Base-by-base conservation (phyloP, 2,888 invertebrate genomes). In the Tribolium freemani region DNA sequence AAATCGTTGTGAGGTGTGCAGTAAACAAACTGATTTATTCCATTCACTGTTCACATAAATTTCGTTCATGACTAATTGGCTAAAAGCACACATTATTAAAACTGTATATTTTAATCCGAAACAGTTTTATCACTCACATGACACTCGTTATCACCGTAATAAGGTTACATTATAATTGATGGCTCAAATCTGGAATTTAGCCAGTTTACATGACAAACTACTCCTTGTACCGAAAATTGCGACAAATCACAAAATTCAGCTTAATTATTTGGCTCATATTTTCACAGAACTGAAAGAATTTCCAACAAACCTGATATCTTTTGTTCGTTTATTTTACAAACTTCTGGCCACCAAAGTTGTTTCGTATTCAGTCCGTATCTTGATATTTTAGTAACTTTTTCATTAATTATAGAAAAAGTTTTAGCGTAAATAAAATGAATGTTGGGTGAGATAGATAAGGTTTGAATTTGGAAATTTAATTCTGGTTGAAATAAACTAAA, bases 81-180 rank as follows among this genome's bases (percentile, higher is more conserved):
- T 60, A 60, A 60, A 60, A 60, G 60, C 60, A 20, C 58, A 58
- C 46, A 26, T 60, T 46, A 60, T 60, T 60, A 48, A 9, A 48
- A 60, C 48, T 6, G 9, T 48, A 53, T 10, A 16, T 53, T 56
- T 56, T 56, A n/a, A 56, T 56, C 31, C 8, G 16, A 2, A 31
- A 31, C 48, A 30, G 38, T 10, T 46, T 60, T 60, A 46, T 48
- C 48, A 48, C 5, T 60, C 20, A 20, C 21, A 20, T 45, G 45
- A 16, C 44, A 13, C 46, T 13, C 26, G 61, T 50, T 48, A 21
- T 16, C 5, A 61, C 31, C 8, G 20, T 11, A 26, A 26, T 57
- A 60, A 60, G 10, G 10, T 60, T 58, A 2, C 13, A 45, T 45
- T 58, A 58, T 20, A 58, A 45, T 45, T 38, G 13, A 58, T 58